Base-by-base conservation (phyloP, 2,888 invertebrate genomes). In the Andrena marginata region DNA sequence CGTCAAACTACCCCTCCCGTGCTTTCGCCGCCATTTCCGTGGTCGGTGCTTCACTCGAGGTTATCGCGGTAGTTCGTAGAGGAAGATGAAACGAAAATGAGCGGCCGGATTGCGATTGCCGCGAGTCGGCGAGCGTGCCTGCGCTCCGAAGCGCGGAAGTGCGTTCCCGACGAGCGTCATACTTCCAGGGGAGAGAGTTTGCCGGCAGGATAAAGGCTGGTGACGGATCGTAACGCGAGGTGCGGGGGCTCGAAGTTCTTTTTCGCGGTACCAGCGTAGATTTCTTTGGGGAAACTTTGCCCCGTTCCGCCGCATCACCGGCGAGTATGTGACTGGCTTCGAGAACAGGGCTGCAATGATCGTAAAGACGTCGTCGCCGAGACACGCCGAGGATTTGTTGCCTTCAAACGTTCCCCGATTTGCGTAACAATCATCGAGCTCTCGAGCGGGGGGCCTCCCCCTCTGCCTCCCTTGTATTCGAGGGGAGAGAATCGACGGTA, bases 151-250 rank as follows among this genome's bases (percentile, higher is more conserved):
- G 13, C 16, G 42, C 42, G 42, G 42, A 5, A 42, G 42, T 42
- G 42, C 42, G 42, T 13, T 0, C 13, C 26, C 26, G 42, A 33
- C 13, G 70, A 48, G 60, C 60, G 70, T 70, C 48, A 48, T 31
- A 20, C 33, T 13, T 31, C 67, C 10, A 13, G 26, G 48, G 16
- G 42, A 42, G 10, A 23, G 64, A 64, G 33, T 65, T 49, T 20
- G 26, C 29, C 31, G 23, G 3, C 33, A 20, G 42, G 56, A 48
- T 31, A 59, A 13, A 35, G 54, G 3, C 16, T 33, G 26, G 56
- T 16, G 48, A 72, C 60, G 26, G 77, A 20, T 48, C 72, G 62
- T 71, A 71, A 71, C 62, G 62, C 71, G 49, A 16, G 51, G 20
- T n/a, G 1, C n/a, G 20, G 10, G 0, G 10, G 42, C 29, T 62